Conservation (phyloP, 2,888 invertebrate species). For the Sarcophaga carnaria region DNA sequence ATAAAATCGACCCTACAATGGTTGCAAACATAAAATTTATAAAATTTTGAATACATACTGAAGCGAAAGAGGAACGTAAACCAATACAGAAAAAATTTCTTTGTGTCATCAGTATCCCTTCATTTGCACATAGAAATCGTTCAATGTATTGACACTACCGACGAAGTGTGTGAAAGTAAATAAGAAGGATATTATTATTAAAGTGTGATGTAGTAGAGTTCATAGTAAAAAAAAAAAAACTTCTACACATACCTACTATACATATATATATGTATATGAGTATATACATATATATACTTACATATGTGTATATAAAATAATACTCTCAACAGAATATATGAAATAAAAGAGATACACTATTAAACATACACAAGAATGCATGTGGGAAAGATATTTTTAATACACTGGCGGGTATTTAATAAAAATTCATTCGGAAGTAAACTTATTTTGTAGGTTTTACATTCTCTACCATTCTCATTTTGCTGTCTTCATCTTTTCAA, state of each 20-base stretch:
- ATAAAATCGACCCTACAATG: conserved; percentile 1
- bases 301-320: not conserved
- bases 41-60: not conserved
- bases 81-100: not conserved
- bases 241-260: not conserved
- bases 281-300: not conserved
- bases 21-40: conserved; percentile 5
- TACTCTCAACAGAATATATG: too few species aligned
- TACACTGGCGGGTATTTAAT: conserved; percentile 58
- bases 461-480: not conserved
- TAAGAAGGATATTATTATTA: not conserved
- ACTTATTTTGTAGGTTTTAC: conserved; percentile 32
- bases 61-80: not conserved
- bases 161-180: conserved; percentile 23
- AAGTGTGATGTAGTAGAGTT: not conserved
- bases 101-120: not conserved
- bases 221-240: not conserved
- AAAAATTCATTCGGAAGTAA: conserved; percentile 52
- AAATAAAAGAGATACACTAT: not conserved
- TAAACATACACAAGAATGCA: not conserved
- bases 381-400: conserved; percentile 10
- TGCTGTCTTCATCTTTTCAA: not conserved
- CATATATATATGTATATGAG: not conserved
- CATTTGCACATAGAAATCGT: not conserved
- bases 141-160: conserved; percentile 1